Evolutionary conservation across 1,140 invertebrate genomes (phyloP), one percentile per base, ranked within the genome.

Genomic region (Lysiphlebus fabarum): DNA sequence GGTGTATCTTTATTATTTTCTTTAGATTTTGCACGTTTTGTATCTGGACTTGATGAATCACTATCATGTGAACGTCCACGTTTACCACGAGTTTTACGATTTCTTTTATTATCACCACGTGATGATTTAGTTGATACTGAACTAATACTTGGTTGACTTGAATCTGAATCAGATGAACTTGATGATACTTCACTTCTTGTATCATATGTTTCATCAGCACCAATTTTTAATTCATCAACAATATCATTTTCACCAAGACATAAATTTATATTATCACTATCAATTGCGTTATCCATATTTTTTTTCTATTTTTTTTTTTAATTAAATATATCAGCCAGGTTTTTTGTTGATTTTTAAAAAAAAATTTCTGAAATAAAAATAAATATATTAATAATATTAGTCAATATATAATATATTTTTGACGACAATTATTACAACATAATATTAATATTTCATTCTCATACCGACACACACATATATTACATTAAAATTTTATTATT

Each of bases 111-210:
- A 67, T 82, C 80, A 66, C 83, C 75, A 9, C 71, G 71, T 1
- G 82, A 82, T 2, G 85, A 85, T 55, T 83, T 82, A 7, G 85
- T 83, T 59, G 87, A 90, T 34, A 86, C 85, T 14, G 87, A 86
- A 72, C 87, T 90, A 36, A 90, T 89, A 67, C 85, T 89, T 7
- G 88, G 87, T 59, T 84, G 82, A 66, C 83, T 85, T 4, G 86
- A 86, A 61, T 85, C 82, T 58, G 84, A 86, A 26, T 83, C 82
- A 11, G 87, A 87, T 61, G 84, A 85, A 44, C 83, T 84, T 43
- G 84, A 87, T 41, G 89, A 90, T 17, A 91, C 88, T 77, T 92
- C 90, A 72, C 90, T 92, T 11, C 88, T 79, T 17, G 87, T 90
- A 69, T 92, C 90, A 67, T 83, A 85, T 40, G 82, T 83, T 67